These are phyloP conservation scores for Piprites chloris DNA, from an alignment of 2,113 vertebrate genomes.

Conservation along the genomic window DNA sequence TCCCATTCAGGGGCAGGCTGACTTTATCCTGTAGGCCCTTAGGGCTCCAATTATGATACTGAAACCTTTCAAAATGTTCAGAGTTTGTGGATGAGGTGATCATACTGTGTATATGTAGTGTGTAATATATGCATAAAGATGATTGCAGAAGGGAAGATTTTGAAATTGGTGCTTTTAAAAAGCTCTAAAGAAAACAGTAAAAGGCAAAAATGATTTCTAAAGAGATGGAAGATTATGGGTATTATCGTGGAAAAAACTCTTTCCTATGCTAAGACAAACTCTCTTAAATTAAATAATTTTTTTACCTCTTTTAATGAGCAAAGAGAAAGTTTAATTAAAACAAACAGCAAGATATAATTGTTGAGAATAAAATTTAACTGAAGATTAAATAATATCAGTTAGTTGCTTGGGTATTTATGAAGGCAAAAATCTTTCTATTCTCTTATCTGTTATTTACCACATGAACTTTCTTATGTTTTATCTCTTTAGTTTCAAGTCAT, in stretches of 20 bases:
- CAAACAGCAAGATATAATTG: neutral
- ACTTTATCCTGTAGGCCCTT: neutral
- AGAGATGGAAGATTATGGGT: neutral
- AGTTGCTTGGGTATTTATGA: neutral
- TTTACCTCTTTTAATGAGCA: neutral
- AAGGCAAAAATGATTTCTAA: neutral
- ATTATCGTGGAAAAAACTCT: neutral
- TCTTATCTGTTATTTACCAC: neutral
- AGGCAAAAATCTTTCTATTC: neutral
- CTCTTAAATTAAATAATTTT: neutral
- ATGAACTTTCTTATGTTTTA: neutral
- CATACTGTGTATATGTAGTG: neutral
- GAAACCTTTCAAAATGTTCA: neutral
- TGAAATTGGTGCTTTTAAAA: neutral
- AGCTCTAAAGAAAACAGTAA: neutral
- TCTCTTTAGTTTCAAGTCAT: neutral
- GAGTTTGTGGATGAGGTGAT: neutral
- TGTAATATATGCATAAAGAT: neutral
- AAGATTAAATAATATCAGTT: neutral
- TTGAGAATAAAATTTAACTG: neutral
- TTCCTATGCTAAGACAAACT: neutral
- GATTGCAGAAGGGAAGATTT: neutral
- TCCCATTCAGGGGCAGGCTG: neutral
- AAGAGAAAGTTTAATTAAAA: neutral
- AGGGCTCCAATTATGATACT: neutral